A percentile compares a stretch with the other conserved stretches of the same genome.
Evolutionary conservation across 1,140 invertebrate genomes (phyloP).

Genomic region (Lasioglossum baleicum): DNA sequence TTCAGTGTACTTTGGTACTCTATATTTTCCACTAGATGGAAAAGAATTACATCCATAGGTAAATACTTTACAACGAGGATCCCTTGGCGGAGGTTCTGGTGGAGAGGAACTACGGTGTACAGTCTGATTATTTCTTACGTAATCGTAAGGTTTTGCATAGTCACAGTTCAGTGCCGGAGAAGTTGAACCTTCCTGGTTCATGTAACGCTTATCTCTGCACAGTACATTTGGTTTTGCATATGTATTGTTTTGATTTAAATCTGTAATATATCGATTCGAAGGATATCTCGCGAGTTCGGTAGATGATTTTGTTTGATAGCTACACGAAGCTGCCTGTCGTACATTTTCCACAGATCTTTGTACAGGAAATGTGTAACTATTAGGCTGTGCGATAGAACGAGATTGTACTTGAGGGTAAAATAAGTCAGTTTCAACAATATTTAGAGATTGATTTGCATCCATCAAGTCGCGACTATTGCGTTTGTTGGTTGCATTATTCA

Average conservation of each 20-base stretch:
- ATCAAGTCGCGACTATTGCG: conserved; percentile 10
- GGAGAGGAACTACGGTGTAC: conserved; percentile 69
- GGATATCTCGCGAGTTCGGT: conserved; percentile 31
- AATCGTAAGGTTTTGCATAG: conserved; percentile 62
- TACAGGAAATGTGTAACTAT: conserved; percentile 28
- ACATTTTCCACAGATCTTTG: conserved; percentile 40
- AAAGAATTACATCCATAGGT: conserved; percentile 66
- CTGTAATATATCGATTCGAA: conserved; percentile 34
- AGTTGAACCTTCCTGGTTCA: conserved; percentile 4
- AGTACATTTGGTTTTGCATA: conserved; percentile 66
- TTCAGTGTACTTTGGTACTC: conserved; percentile 25
- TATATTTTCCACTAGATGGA: conserved; percentile 79
- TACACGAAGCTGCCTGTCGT: neutral
- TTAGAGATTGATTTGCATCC: conserved; percentile 50
- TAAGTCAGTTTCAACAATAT: conserved; percentile 7
- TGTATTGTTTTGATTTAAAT: conserved; percentile 61
- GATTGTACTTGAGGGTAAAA: conserved; percentile 35
- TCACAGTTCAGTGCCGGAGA: conserved; percentile 56
- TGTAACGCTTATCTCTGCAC: neutral
- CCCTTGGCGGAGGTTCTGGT: conserved; percentile 86
- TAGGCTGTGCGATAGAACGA: conserved; percentile 26
- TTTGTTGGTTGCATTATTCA: conserved; percentile 23
- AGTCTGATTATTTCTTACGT: neutral
- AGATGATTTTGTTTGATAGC: conserved; percentile 8
- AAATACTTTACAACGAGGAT: conserved; percentile 82